Conservation (phyloP, 2,888 invertebrate genomes). For the Drosophila pseudotakahashii region DNA sequence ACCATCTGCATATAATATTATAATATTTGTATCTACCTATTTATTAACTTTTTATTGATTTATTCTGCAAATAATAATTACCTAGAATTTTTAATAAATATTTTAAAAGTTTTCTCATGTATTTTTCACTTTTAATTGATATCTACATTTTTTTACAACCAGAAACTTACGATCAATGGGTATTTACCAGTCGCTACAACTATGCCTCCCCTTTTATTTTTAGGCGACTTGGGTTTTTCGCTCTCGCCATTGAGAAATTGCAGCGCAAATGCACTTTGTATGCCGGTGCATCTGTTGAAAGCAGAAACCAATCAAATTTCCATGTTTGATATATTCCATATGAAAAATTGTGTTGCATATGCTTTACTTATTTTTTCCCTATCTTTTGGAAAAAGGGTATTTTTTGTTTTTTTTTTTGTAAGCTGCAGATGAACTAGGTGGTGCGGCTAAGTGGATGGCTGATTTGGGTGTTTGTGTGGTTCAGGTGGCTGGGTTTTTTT, state of each 20-base stretch:
- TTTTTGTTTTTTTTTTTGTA: neutral
- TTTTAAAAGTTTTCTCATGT: no score
- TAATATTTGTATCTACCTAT: no score
- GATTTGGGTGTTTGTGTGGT: neutral
- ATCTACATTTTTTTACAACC: no score
- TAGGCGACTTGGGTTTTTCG: neutral
- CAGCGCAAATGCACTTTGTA: conserved; percentile 10
- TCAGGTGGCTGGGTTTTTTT: neutral
- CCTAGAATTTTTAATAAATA: no score
- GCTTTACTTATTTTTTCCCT: neutral
- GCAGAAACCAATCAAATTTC: conserved; percentile 53
- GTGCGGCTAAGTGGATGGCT: neutral
- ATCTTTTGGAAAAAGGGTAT: neutral
- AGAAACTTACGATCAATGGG: no score
- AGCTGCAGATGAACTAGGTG: neutral
- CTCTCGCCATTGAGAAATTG: neutral
- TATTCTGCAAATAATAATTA: no score
- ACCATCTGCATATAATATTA: no score
- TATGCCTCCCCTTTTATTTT: neutral
- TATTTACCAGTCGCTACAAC: neutral
- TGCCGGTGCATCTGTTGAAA: conserved; percentile 16
- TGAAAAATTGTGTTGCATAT: conserved; percentile 25
- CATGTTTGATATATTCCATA: conserved; percentile 41
- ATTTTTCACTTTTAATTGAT: neutral
- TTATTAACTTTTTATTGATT: no score